phyloP scores from a whole-genome alignment of 2,113 vertebrate genomes.

The Chrysochloris asiatica region DNA sequence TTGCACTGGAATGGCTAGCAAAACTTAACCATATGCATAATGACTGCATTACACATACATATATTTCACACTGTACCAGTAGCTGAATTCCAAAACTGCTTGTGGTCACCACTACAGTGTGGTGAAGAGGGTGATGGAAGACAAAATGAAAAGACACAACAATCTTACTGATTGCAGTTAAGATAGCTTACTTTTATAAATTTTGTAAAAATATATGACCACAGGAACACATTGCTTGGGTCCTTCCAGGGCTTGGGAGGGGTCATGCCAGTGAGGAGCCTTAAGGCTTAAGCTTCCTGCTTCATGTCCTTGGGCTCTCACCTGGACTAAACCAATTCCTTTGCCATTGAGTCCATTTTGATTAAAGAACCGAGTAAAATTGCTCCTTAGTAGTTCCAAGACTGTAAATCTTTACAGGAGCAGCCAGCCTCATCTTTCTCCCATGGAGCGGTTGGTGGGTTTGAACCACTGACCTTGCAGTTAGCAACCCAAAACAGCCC shows the following conservation, averaged over 20 bases:
- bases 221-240: neutral
- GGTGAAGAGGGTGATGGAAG: neutral
- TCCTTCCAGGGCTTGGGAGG: neutral
- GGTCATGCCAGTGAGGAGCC: too few species aligned
- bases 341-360: too few species aligned
- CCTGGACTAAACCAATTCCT: too few species aligned
- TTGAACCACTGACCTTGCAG: too few species aligned
- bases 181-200: neutral
- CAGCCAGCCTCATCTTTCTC: too few species aligned
- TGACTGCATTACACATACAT: neutral
- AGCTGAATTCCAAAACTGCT: slow-evolving; percentile 6
- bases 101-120: neutral
- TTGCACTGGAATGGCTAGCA: neutral
- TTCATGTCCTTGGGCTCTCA: too few species aligned
- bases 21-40: neutral
- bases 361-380: too few species aligned
- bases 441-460: too few species aligned
- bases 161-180: neutral
- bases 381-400: too few species aligned
- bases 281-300: neutral
- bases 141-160: neutral
- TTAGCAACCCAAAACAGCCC: too few species aligned
- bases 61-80: neutral
- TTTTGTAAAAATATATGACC: neutral
- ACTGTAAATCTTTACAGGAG: too few species aligned